A percentile compares a stretch with the other conserved stretches of the same genome.
Evolutionary conservation across 2,888 invertebrate species (phyloP).

Genomic region (Saturnia pavonia): DNA sequence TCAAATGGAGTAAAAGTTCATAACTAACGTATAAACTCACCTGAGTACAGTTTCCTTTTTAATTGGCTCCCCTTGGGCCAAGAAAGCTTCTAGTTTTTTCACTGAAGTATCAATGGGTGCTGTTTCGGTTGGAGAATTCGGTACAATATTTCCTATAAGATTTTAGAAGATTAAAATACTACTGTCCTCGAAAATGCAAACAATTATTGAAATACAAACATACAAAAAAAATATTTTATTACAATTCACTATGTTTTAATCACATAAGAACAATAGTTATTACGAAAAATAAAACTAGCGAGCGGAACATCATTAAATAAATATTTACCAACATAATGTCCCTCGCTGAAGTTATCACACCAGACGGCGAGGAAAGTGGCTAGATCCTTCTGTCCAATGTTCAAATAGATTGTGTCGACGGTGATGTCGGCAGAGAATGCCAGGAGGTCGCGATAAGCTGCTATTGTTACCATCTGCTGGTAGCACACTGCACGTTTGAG

Average conservation of each 20-base stretch:
- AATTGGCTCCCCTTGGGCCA: constrained; percentile 85
- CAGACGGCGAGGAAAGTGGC: constrained; percentile 87
- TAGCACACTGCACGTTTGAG: constrained; percentile 82
- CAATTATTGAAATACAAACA: background rate
- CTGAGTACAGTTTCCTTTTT: constrained; percentile 81
- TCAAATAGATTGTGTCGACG: constrained; percentile 84
- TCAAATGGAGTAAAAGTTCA: background rate
- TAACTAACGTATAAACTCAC: constrained; percentile 36
- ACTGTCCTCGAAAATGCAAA: background rate
- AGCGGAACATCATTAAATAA: background rate
- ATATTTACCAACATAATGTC: constrained; percentile 74
- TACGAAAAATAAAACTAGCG: no score
- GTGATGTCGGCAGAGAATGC: constrained; percentile 84
- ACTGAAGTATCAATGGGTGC: constrained; percentile 79
- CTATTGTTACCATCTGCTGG: constrained; percentile 43
- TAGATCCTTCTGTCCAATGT: constrained; percentile 88
- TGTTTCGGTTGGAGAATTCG: constrained; percentile 68
- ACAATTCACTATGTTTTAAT: background rate
- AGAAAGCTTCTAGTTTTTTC: constrained; percentile 87
- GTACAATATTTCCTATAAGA: constrained; percentile 54
- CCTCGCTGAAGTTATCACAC: constrained; percentile 86
- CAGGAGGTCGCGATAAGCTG: constrained; percentile 61
- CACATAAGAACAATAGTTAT: background rate
- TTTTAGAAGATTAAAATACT: background rate
- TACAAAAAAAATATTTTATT: background rate